Evolutionary conservation across 2,888 invertebrate genomes (phyloP), one percentile per base, ranked within the genome.

Genomic region (Lordiphosa fenestrarum): DNA sequence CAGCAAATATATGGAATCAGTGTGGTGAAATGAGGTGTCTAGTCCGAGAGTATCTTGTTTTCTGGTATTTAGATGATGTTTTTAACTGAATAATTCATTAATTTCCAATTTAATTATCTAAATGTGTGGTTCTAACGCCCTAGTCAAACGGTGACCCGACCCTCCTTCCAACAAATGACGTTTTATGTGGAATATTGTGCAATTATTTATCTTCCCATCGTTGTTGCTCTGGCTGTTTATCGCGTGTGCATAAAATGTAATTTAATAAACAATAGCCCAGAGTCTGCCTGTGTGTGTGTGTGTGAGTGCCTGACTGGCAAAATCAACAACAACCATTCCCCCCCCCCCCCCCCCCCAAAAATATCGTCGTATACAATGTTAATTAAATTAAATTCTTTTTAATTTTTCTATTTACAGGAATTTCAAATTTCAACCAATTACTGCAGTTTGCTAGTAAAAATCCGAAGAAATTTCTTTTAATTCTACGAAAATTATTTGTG

Each of bases 341-440:
- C 25, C 25, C 25, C 30, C 30, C 30, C n/a, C n/a, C n/a, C n/a
- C n/a, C n/a, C n/a, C n/a, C n/a, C n/a, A n/a, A n/a, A 30, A 30
- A 30, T 30, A 30, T 30, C 10, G 4, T 15, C 15, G 15, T 15
- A 30, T 3, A 9, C 30, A 30, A 7, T 35, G 36, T 40, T 61
- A 42, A 49, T 44, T 35, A 49, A 21, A 53, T 60, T 48, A 41
- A 38, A 53, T 37, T 46, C n/a, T 42, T 25, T 41, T 12, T 55
- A 23, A 44, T 48, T 53, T 55, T 12, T 25, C 53, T 3, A 52
- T 48, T 38, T 25, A 13, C 74, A 80, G 78, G 78, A 81, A 74
- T 74, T 64, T 66, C 48, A 82, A 37, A 50, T 77, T 74, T 74
- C 82, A 63, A 69, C 67, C 66, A 84, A 46, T 73, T 84, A 84